phyloP scores from a whole-genome alignment of 2,797 vertebrate species.

The Onychomys leucogaster region DNA sequence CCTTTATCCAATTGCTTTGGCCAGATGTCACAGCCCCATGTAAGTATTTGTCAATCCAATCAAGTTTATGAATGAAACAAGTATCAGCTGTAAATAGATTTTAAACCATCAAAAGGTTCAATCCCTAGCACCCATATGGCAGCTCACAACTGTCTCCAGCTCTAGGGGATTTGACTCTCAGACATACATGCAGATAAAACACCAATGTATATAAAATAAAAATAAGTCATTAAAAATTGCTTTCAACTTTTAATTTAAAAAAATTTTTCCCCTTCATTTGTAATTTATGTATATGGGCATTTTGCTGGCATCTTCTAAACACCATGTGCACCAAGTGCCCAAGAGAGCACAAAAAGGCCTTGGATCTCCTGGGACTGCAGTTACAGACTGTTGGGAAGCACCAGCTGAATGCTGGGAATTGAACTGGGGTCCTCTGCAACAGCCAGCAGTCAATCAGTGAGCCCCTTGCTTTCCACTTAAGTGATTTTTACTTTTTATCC shows the following conservation, averaged over 20 bases:
- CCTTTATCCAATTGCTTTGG: background rate
- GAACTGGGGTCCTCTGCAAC: background rate
- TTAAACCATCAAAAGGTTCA: background rate
- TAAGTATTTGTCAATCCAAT: background rate
- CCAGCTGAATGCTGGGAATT: background rate
- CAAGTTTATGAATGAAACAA: background rate
- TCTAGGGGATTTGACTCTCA: too few species aligned
- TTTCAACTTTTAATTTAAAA: background rate
- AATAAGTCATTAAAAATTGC: background rate
- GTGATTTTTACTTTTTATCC: background rate
- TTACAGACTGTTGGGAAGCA: background rate
- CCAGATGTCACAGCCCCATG: background rate
- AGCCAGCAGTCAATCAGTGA: too few species aligned
- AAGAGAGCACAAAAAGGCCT: background rate
- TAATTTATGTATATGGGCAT: background rate
- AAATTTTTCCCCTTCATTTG: background rate
- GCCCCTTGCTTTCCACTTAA: background rate
- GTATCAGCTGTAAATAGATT: background rate
- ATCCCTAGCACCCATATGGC: too few species aligned
- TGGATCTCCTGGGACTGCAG: background rate
- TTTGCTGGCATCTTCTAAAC: background rate
- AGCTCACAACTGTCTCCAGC: too few species aligned
- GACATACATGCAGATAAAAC: too few species aligned
- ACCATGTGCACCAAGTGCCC: background rate
- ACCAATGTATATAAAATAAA: too few species aligned